phyloP scores from a whole-genome alignment of 2,797 vertebrate genomes.

The Gastrophryne carolinensis region DNA sequence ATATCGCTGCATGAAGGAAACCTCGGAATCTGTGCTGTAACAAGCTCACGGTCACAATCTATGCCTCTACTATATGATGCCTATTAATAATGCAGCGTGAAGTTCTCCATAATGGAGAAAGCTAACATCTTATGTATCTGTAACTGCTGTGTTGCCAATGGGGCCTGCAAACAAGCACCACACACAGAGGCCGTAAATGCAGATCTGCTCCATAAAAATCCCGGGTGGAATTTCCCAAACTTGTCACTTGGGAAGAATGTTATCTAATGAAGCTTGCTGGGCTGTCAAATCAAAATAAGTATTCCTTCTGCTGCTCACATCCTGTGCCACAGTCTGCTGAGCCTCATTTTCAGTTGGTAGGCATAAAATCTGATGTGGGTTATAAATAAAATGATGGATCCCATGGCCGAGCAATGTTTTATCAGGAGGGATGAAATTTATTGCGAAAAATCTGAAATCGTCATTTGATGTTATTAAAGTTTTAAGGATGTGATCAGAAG shows the following conservation, averaged over 20 bases:
- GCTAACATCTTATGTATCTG: slow-evolving; percentile 35
- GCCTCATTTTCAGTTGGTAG: slow-evolving; percentile 38
- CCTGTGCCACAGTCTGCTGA: slow-evolving; percentile 29
- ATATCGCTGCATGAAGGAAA: not conserved
- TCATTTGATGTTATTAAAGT: slow-evolving; percentile 34
- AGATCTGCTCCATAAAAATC: slow-evolving; percentile 29
- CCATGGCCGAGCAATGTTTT: slow-evolving; percentile 7
- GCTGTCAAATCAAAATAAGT: slow-evolving; percentile 41
- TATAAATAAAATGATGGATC: slow-evolving; percentile 43
- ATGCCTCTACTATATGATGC: slow-evolving; percentile 30
- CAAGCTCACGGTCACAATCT: not conserved
- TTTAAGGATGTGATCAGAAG: slow-evolving; percentile 16
- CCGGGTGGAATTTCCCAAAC: slow-evolving; percentile 38
- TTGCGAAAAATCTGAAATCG: slow-evolving; percentile 13
- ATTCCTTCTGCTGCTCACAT: slow-evolving; percentile 45
- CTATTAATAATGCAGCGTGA: slow-evolving; percentile 46
- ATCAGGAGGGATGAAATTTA: slow-evolving; percentile 24
- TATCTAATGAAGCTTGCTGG: slow-evolving; percentile 41
- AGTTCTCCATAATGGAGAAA: slow-evolving; percentile 33
- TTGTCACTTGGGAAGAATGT: slow-evolving; percentile 38
- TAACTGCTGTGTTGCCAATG: slow-evolving; percentile 39
- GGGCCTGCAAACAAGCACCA: slow-evolving; percentile 9
- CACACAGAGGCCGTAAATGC: slow-evolving; percentile 18
- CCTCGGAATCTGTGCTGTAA: not conserved
- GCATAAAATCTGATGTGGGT: slow-evolving; percentile 41